phyloP scores from a whole-genome alignment of 1,140 invertebrate genomes.

The Drosophila triauraria region DNA sequence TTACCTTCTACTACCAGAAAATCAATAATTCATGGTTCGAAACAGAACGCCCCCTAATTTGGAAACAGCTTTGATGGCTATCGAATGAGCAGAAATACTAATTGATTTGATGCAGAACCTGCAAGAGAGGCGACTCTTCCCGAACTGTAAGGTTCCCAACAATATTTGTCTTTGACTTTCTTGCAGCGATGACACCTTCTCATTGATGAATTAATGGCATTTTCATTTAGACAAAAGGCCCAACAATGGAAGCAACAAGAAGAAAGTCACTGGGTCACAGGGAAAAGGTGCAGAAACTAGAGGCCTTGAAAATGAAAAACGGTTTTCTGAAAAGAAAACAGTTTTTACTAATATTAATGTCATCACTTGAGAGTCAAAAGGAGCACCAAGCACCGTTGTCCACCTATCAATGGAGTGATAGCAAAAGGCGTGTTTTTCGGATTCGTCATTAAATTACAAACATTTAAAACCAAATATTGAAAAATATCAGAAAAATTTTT shows the following conservation, averaged over 20 bases:
- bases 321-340: constrained; percentile 64
- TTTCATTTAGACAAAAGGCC: constrained; percentile 46
- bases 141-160: constrained; percentile 45
- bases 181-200: constrained; percentile 76
- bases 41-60: constrained; percentile 52
- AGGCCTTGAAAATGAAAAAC: constrained; percentile 45
- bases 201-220: constrained; percentile 83
- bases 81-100: constrained; percentile 57
- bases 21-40: constrained; percentile 34
- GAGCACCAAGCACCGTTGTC: constrained; percentile 34
- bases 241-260: constrained; percentile 45
- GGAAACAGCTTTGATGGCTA: constrained; percentile 61
- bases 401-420: no score
- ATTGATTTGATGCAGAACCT: constrained; percentile 84
- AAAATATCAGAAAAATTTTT: no score
- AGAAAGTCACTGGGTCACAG: constrained; percentile 49
- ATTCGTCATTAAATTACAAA: no score
- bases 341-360: constrained; percentile 77
- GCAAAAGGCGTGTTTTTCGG: no score
- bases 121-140: constrained; percentile 10
- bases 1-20: constrained; percentile 7
- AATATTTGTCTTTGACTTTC: constrained; percentile 82
- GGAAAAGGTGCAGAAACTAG: constrained; percentile 36
- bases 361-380: constrained; percentile 45
- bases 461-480: no score